Evolutionary conservation across 2,888 invertebrate genomes (phyloP).

Genomic region (Urechis unicinctus): DNA sequence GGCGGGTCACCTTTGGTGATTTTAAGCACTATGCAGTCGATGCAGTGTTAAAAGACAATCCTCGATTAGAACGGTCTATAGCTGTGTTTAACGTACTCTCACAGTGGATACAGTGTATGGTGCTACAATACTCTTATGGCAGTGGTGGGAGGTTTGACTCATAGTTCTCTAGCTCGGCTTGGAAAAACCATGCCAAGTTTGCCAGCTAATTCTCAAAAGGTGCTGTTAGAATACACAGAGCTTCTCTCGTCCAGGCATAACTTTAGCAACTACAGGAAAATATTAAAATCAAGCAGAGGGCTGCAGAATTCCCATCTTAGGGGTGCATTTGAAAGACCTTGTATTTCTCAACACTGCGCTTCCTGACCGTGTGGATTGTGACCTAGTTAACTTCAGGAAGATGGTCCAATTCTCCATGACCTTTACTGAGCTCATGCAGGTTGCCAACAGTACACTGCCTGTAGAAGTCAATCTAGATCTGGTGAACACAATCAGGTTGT

Average conservation of each 20-base stretch:
- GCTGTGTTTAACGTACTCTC: slow-evolving; percentile 58
- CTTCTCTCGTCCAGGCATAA: slow-evolving; percentile 57
- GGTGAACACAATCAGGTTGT: slow-evolving; percentile 57
- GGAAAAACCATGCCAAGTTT: slow-evolving; percentile 55
- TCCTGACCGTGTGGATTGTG: slow-evolving; percentile 48
- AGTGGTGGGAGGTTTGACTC: slow-evolving; percentile 57
- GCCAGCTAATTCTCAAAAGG: slow-evolving; percentile 54
- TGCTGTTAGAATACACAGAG: slow-evolving; percentile 51
- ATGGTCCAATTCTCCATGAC: slow-evolving; percentile 55
- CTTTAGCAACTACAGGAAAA: slow-evolving; percentile 56
- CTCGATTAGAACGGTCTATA: slow-evolving; percentile 56
- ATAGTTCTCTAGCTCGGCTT: slow-evolving; percentile 56
- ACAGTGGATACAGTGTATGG: slow-evolving; percentile 60
- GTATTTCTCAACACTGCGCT: slow-evolving; percentile 55
- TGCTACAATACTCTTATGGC: slow-evolving; percentile 59
- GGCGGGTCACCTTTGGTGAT: slow-evolving; percentile 56
- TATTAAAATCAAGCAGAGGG: slow-evolving; percentile 44
- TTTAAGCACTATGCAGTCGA: slow-evolving; percentile 56
- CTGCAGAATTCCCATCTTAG: slow-evolving; percentile 56
- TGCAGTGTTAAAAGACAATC: slow-evolving; percentile 53
- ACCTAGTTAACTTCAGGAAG: slow-evolving; percentile 53
- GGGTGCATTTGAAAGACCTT: slow-evolving; percentile 58
- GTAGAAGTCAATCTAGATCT: slow-evolving; percentile 56
- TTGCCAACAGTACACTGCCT: slow-evolving; percentile 45
- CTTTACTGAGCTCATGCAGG: slow-evolving; percentile 52